Conservation (phyloP, 2,888 invertebrate species). For the Cephus nigrinus region DNA sequence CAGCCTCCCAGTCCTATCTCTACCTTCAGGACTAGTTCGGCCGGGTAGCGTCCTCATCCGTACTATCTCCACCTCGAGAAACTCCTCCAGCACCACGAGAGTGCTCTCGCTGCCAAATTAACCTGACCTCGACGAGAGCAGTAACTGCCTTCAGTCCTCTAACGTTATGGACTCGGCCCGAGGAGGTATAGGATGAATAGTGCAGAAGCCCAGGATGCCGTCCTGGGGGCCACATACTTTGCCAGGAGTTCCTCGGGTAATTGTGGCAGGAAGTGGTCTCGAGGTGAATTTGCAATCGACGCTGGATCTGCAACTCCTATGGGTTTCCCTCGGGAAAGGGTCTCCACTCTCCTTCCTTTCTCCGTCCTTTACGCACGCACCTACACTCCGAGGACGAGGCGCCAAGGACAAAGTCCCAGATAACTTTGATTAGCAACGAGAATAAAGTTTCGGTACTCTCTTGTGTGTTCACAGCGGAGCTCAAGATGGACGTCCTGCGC, state of each 20-base stretch:
- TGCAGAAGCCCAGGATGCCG: not conserved
- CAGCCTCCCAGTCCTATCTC: slow-evolving; percentile 8
- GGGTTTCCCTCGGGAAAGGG: not conserved
- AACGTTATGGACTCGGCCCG: not conserved
- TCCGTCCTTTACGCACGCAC: not conserved
- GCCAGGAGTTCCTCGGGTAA: slow-evolving; percentile 10
- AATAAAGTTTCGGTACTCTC: not conserved
- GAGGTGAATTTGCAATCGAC: slow-evolving; percentile 15
- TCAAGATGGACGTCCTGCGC: slow-evolving; percentile 94
- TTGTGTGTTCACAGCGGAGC: slow-evolving; percentile 78
- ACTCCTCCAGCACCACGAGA: slow-evolving; percentile 11
- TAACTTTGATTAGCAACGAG: not conserved
- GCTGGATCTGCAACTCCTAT: not conserved
- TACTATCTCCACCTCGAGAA: slow-evolving; percentile 12
- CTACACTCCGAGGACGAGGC: not conserved
- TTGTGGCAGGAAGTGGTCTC: slow-evolving; percentile 22
- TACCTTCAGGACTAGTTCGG: not conserved
- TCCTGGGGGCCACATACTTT: not conserved
- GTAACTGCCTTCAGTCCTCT: slow-evolving; percentile 50
- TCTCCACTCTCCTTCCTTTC: not conserved
- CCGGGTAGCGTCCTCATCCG: slow-evolving; percentile 25
- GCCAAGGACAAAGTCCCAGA: not conserved
- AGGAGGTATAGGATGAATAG: not conserved
- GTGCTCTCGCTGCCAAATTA: slow-evolving; percentile 52
- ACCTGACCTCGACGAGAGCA: slow-evolving; percentile 46